A percentile compares a stretch with the other conserved stretches of the same genome.
Evolutionary conservation across 92 coral and sea anemone species (phyloP).

Genomic region (Scolanthus callimorphus): DNA sequence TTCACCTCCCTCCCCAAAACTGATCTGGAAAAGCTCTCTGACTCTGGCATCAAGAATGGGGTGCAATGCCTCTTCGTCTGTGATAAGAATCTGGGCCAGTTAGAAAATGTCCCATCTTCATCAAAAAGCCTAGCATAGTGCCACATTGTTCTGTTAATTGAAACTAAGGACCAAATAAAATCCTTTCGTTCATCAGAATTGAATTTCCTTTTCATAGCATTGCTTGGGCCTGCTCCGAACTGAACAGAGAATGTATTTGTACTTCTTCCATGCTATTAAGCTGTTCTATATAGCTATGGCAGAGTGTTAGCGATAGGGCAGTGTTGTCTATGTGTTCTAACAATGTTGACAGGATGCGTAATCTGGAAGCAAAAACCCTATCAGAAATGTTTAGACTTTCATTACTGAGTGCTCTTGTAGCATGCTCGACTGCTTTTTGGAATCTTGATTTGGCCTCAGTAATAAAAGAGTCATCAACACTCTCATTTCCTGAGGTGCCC

Average conservation of each 20-base stretch:
- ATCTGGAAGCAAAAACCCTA: conserved; percentile 26
- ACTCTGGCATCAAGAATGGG: conserved; percentile 21
- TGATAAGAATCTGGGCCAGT: conserved; percentile 28
- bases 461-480: conserved; percentile 10
- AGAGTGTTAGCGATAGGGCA: conserved; percentile 5
- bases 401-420: conserved; percentile 35
- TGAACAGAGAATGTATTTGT: conserved; percentile 11
- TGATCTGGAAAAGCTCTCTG: conserved; percentile 5
- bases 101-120: conserved; percentile 2
- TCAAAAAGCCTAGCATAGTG: conserved; percentile 10
- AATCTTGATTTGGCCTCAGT: conserved; percentile 24
- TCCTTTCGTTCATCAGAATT: conserved; percentile 19
- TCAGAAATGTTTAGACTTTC: conserved; percentile 17
- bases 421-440: conserved; percentile 23
- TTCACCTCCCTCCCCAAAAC: conserved; percentile 3
- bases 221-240: conserved; percentile 10
- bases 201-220: conserved; percentile 6
- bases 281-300: conserved; percentile 25
- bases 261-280: conserved; percentile 18
- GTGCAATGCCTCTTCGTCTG: conserved; percentile 7
- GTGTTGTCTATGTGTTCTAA: conserved; percentile 26
- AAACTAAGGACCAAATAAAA: conserved; percentile 18
- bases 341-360: conserved; percentile 18
- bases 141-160: conserved; percentile 16
- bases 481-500: too few species aligned